phyloP scores from a whole-genome alignment of 2,113 vertebrate genomes.

The Hyperopisus bebe region DNA sequence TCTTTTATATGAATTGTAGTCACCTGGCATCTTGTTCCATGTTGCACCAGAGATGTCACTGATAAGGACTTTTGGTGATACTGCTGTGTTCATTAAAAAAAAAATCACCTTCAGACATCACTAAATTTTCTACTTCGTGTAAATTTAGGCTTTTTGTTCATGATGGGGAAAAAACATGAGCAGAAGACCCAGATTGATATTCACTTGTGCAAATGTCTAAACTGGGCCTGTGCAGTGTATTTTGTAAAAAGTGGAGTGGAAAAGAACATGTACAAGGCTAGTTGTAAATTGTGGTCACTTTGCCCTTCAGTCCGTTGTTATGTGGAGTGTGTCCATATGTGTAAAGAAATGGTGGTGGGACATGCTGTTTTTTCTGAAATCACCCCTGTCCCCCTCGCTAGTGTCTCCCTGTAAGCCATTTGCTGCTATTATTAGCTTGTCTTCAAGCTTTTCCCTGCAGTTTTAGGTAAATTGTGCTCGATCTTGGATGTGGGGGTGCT shows the following conservation, averaged over 20 bases:
- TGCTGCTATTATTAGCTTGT: neutral
- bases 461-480: neutral
- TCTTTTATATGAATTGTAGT: neutral
- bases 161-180: neutral
- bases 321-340: conserved; percentile 23
- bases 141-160: neutral
- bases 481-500: neutral
- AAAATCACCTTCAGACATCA: neutral
- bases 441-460: neutral
- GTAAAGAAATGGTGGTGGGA: conserved; percentile 33
- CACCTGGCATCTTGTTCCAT: neutral
- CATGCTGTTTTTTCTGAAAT: conserved; percentile 33
- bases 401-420: neutral
- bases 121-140: neutral
- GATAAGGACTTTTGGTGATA: neutral
- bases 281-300: neutral
- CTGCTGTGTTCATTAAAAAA: neutral
- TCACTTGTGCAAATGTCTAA: neutral
- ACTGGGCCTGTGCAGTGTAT: neutral
- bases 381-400: neutral
- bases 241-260: neutral
- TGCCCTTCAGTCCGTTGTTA: neutral
- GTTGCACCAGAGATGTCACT: neutral
- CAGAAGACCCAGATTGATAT: neutral
- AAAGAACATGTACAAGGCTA: neutral